Base-by-base conservation (phyloP, 2,888 invertebrate genomes). In the Ornithoptera priamus region DNA sequence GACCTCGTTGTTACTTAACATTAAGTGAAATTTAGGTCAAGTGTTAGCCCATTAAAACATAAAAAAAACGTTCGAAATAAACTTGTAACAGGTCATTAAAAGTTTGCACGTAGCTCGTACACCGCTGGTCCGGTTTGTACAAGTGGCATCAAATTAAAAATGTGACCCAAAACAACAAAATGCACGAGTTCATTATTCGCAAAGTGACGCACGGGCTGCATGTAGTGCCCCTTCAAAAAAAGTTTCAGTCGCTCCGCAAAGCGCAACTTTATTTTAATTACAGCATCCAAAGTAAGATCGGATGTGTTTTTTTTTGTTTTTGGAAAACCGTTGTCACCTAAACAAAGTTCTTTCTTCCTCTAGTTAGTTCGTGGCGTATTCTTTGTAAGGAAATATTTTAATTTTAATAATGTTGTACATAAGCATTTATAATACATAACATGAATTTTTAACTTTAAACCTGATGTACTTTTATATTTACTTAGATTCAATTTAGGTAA, bases 171-270 rank as follows among this genome's bases (percentile, higher is more conserved):
- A 36, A 61, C 7, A n/a, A 17, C 39, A 39, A 61, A 62, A 62
- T 42, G 42, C 24, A 61, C 17, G 46, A 22, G 62, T 39, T 62
- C 46, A 62, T 62, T 62, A 62, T 62, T 46, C 42, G 36, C 22
- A 20, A 46, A 42, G 20, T 62, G n/a, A 62, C 46, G 62, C 46
- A 62, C 46, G 62, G 22, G 46, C 15, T 39, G 46, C 62, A 4
- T 46, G 46, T 62, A 62, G 62, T n/a, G 42, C 46, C 46, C 18
- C 62, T 46, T 39, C 46, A 10, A 62, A 62, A 62, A 39, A 46
- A 24, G 62, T 62, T 62, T 10, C 62, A 46, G 46, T 46, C 42
- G 46, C 62, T 62, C 46, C 22, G 57, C 57, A 10, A 18, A 20
- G 57, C n/a, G 57, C 20, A 57, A 57, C 20, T 57, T 57, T 57